Evolutionary conservation across 2,797 vertebrate genomes (phyloP), one percentile per base, ranked within the genome.

Genomic region (Enteromius trimaculatus): DNA sequence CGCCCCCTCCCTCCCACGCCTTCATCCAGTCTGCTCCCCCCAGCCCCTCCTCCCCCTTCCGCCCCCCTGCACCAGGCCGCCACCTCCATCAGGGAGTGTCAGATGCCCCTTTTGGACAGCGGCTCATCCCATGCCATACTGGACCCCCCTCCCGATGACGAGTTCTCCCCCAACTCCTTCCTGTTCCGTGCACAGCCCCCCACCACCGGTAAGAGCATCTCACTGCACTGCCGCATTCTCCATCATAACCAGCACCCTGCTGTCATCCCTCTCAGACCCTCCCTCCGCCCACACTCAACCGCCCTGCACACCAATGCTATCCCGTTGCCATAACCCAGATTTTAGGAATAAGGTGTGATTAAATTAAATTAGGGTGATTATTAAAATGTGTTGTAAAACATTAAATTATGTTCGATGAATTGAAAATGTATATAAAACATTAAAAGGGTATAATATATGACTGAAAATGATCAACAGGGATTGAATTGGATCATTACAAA

Each of bases 31-130:
- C 95, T 96, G 87, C 96, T 96, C 90, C 95, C 96, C 94, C 95
- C 96, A 84, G 96, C 96, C 94, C 96, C 96, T 94, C 96, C 96
- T 90, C 95, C 96, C 89, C 95, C 95, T 85, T 95, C 94, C 90
- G 95, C 94, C 92, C 95, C 96, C 90, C 95, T 96, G 94, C 95
- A 96, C 92, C 94, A 95, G 92, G 92, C 92, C 90, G 95, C 94
- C 84, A 94, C 95, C 92, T 95, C 95, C 93, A 85, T 91, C 88
- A 87, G 91, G 88, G 91, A 91, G 87, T 97, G 96, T 95, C 96
- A 97, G 94, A 95, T 97, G 95, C 96, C 96, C 90, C 96, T 97
- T 92, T 95, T 97, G 95, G 96, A 97, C 94, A 96, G 95, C 93
- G 95, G 95, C 87, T 86, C 95, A 89, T 95, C 96, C 90, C 96